Conservation (phyloP, 1,140 invertebrate genomes). For the Panonychus citri region DNA sequence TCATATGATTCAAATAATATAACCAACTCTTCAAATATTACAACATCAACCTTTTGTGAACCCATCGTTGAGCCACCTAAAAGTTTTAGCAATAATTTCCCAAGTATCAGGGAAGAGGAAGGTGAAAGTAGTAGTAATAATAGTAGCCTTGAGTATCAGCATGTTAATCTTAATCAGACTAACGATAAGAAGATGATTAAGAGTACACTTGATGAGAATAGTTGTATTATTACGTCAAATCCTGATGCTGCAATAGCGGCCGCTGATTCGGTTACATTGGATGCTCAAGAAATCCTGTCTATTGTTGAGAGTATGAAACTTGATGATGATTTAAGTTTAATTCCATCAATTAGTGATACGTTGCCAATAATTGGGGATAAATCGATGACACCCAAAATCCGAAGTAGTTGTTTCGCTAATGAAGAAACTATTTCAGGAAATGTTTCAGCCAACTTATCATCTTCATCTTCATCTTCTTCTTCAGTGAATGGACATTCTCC, state of each 20-base stretch:
- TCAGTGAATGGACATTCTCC: background rate
- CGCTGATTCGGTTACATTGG: background rate
- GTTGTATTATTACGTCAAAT: background rate
- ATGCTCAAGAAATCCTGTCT: background rate
- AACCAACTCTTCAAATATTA: no score
- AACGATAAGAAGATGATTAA: background rate
- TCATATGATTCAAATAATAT: background rate
- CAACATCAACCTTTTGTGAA: background rate
- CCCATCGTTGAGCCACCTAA: constrained; percentile 1
- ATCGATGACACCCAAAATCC: background rate
- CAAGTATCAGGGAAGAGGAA: background rate
- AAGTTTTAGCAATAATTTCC: background rate
- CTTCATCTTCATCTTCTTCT: background rate
- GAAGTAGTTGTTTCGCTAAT: background rate
- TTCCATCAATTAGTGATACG: background rate
- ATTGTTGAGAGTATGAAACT: background rate
- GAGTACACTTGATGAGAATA: background rate
- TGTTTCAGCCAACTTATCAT: background rate
- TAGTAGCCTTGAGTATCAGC: background rate
- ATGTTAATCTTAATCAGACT: background rate
- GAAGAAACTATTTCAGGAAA: background rate
- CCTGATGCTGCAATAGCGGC: background rate
- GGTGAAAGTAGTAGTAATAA: background rate
- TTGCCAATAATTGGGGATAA: background rate
- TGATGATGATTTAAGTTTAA: background rate